Conservation (phyloP, 2,113 vertebrate species). For the Nerophis lumbriciformis region DNA sequence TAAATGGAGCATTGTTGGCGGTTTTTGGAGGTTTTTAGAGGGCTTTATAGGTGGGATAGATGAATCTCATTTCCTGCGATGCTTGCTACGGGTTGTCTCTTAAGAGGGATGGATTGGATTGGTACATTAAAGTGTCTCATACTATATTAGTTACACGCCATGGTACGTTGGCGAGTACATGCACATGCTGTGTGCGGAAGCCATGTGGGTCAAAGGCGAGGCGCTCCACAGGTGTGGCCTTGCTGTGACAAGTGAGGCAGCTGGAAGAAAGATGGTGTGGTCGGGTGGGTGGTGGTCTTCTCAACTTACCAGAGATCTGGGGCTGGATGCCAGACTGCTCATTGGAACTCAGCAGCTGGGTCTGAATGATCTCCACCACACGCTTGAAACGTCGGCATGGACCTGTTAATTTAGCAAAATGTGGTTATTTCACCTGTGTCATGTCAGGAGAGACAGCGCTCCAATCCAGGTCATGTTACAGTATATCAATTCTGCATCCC, state of each 20-base stretch:
- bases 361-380: constrained; percentile 98
- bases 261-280: constrained; percentile 5
- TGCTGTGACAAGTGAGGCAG: constrained; percentile 29
- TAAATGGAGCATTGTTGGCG: too few relatives aligned
- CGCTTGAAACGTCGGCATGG: constrained; percentile 98
- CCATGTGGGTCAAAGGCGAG: constrained; percentile 21
- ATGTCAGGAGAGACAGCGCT: neutral
- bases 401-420: constrained; percentile 65
- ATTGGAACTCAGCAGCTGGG: constrained; percentile 91
- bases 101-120: neutral
- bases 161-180: constrained; percentile 51
- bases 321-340: constrained; percentile 87
- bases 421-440: neutral
- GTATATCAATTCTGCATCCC: neutral
- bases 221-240: constrained; percentile 22
- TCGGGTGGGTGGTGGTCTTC: neutral
- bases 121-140: neutral
- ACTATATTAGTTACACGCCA: constrained; percentile 19
- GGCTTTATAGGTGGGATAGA: too few relatives aligned
- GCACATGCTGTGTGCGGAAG: constrained; percentile 53
- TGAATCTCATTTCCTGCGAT: too few relatives aligned
- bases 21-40: too few relatives aligned
- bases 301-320: constrained; percentile 88
- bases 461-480: too few relatives aligned
- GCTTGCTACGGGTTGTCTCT: too few relatives aligned